phyloP scores from a whole-genome alignment of 2,113 vertebrate genomes.

The Phasianus colchicus region DNA sequence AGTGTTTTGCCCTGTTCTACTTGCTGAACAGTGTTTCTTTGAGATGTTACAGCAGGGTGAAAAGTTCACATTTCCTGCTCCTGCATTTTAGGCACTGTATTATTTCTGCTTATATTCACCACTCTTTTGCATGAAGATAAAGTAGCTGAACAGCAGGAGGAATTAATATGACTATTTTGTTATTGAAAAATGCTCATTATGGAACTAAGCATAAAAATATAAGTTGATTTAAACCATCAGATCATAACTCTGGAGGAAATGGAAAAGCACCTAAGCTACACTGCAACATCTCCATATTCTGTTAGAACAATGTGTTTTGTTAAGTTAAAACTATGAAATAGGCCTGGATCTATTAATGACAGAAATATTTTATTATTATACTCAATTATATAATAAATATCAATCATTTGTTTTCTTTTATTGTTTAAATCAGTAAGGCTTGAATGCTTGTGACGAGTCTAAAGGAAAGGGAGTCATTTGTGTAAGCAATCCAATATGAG shows the following conservation, averaged over 20 bases:
- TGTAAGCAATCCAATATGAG: neutral
- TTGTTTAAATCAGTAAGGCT: slow-evolving; percentile 4
- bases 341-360: slow-evolving; percentile 41
- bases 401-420: slow-evolving; percentile 46
- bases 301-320: neutral
- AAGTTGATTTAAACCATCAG: neutral
- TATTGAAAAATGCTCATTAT: neutral
- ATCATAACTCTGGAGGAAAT: neutral
- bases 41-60: neutral
- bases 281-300: slow-evolving; percentile 17
- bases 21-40: fast-evolving
- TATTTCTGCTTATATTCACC: neutral
- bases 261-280: neutral
- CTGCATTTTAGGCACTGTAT: neutral
- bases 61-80: neutral
- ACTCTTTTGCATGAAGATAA: neutral
- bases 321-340: slow-evolving; percentile 52
- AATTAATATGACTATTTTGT: neutral
- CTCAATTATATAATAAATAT: slow-evolving; percentile 54
- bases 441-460: neutral
- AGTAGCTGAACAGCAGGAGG: neutral
- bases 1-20: neutral
- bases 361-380: slow-evolving; percentile 37
- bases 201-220: neutral
- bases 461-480: neutral